phyloP scores from a whole-genome alignment of 64 coral and sea anemone species.

The Stichodactyla helianthus region DNA sequence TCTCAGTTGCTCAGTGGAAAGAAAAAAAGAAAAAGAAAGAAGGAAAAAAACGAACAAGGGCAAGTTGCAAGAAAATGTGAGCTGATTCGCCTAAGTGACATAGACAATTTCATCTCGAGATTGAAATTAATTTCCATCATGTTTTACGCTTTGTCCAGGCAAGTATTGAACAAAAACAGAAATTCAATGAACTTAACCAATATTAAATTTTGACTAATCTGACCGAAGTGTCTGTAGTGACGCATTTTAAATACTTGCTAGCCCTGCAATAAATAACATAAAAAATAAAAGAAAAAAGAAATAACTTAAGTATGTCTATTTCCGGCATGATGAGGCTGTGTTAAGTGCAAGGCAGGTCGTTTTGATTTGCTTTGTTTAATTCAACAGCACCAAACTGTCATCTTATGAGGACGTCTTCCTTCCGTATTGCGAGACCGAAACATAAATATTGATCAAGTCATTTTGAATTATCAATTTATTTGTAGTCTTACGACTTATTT shows the following conservation, averaged over 20 bases:
- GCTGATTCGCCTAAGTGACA: background rate
- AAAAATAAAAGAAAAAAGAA: background rate
- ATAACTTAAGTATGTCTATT: background rate
- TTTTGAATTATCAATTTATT: background rate
- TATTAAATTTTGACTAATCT: background rate
- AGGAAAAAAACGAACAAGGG: background rate
- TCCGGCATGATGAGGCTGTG: background rate
- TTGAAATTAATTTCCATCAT: background rate
- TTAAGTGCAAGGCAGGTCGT: background rate
- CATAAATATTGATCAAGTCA: background rate
- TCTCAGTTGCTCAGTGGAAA: too few relatives aligned
- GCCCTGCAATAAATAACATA: background rate
- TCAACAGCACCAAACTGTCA: background rate
- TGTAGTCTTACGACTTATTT: background rate
- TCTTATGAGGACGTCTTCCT: background rate
- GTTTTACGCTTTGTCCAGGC: background rate
- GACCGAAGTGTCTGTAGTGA: background rate
- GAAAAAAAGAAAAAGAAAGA: background rate
- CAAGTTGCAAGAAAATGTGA: background rate
- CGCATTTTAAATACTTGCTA: background rate
- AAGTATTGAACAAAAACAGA: conserved; percentile 1
- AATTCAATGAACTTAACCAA: background rate
- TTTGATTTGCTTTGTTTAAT: background rate
- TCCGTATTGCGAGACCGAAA: background rate
- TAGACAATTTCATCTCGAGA: background rate